These are phyloP conservation scores for Phrynosoma blainvillii DNA, from an alignment of 2,113 vertebrate species.

Conservation along the genomic window DNA sequence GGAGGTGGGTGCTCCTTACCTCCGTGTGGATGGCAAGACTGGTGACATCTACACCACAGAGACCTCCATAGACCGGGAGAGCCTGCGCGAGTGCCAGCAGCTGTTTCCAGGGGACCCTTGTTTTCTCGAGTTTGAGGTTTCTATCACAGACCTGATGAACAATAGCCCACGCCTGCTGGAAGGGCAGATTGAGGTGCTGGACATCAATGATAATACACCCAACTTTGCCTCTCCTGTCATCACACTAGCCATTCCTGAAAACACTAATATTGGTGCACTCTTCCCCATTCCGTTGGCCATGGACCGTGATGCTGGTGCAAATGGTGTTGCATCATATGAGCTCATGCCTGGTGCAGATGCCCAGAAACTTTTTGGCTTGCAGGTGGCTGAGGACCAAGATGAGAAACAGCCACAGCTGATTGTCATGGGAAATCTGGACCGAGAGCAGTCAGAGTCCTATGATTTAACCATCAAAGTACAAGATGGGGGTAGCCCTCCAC, in stretches of 20 bases:
- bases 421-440: constrained; percentile 92
- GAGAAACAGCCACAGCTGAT: constrained; percentile 96
- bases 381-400: constrained; percentile 89
- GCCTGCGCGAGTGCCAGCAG: constrained; percentile 89
- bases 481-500: constrained; percentile 87
- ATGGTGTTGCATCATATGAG: constrained; percentile 91
- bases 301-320: constrained; percentile 88
- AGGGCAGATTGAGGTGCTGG: constrained; percentile 92
- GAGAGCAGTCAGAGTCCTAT: constrained; percentile 94
- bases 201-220: constrained; percentile 98
- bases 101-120: constrained; percentile 86
- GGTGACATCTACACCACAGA: constrained; percentile 98
- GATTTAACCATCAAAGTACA: constrained; percentile 94
- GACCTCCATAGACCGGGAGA: constrained; percentile 92
- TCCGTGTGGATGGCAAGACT: constrained; percentile 93
- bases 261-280: constrained; percentile 88
- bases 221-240: constrained; percentile 94
- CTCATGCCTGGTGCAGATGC: constrained; percentile 84
- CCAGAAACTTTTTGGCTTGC: constrained; percentile 90
- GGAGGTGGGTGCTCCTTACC: constrained; percentile 90
- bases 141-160: constrained; percentile 91
- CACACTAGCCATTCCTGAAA: constrained; percentile 92
- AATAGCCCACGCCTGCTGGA: constrained; percentile 89
- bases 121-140: constrained; percentile 95
- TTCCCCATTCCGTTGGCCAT: constrained; percentile 91